Evolutionary conservation across 2,113 vertebrate species (phyloP).

Genomic region (Tyrannus savana): DNA sequence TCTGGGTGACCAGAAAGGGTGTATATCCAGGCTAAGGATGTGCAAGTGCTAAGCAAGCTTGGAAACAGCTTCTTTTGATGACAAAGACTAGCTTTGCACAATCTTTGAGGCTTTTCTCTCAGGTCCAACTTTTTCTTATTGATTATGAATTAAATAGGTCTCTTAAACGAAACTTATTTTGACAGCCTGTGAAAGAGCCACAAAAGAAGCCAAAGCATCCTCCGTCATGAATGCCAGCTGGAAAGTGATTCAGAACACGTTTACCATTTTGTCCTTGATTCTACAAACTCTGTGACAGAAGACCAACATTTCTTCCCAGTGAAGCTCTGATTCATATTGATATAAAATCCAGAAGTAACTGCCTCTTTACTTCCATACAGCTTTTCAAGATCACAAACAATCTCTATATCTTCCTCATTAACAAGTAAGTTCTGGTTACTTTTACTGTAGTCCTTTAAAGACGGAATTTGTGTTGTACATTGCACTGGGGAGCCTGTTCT

Average conservation of each 20-base stretch:
- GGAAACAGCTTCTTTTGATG: background rate
- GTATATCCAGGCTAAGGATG: background rate
- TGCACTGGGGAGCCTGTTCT: background rate
- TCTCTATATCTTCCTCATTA: background rate
- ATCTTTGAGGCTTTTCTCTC: background rate
- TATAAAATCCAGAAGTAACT: background rate
- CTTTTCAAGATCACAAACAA: background rate
- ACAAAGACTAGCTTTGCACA: background rate
- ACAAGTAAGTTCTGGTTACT: background rate
- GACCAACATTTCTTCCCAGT: background rate
- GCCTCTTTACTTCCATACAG: too few relatives aligned
- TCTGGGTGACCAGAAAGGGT: background rate
- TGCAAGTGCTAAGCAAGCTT: background rate
- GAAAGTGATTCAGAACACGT: background rate
- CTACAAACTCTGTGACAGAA: background rate
- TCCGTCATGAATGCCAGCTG: background rate
- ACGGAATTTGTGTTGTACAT: background rate
- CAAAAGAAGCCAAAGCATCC: background rate
- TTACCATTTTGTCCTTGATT: background rate
- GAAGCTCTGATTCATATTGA: background rate
- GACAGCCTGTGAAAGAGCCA: background rate
- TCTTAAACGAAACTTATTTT: background rate
- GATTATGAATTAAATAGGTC: background rate
- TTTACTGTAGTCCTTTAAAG: background rate
- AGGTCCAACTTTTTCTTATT: background rate